These are phyloP conservation scores for Limonius californicus DNA, from an alignment of 1,140 invertebrate genomes.

Conservation along the genomic window DNA sequence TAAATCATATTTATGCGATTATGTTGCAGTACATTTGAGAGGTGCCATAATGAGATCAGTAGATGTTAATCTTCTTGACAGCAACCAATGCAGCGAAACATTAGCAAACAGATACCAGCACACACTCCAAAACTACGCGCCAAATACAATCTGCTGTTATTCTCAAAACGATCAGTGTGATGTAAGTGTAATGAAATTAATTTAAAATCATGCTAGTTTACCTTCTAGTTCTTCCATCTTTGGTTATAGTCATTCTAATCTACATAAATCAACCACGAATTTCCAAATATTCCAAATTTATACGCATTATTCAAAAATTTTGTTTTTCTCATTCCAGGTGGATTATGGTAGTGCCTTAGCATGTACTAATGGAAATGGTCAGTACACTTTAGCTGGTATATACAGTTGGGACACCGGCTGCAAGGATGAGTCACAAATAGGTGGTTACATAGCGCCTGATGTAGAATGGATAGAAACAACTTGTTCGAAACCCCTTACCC, in stretches of 20 bases:
- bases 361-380: slow-evolving; percentile 64
- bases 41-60: slow-evolving; percentile 72
- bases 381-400: slow-evolving; percentile 67
- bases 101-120: slow-evolving; percentile 52
- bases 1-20: slow-evolving; percentile 11
- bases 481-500: slow-evolving; percentile 33
- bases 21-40: slow-evolving; percentile 60
- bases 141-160: slow-evolving; percentile 46
- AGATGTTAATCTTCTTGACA: slow-evolving; percentile 60
- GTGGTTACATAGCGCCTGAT: slow-evolving; percentile 42
- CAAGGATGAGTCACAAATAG: slow-evolving; percentile 42
- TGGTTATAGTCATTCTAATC: no score
- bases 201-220: no score
- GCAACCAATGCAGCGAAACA: slow-evolving; percentile 57
- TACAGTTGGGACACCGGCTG: slow-evolving; percentile 70
- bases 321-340: slow-evolving; percentile 51
- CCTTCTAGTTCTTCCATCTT: no score
- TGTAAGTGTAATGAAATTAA: slow-evolving; percentile 44
- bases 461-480: slow-evolving; percentile 41
- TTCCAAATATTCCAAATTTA: slow-evolving; percentile 3
- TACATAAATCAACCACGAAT: slow-evolving; percentile 15
- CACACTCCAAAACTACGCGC: slow-evolving; percentile 49
- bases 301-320: no score
- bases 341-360: slow-evolving; percentile 75
- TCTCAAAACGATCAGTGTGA: slow-evolving; percentile 49